Base-by-base conservation (phyloP, 2,113 vertebrate genomes). In the Antennarius striatus region DNA sequence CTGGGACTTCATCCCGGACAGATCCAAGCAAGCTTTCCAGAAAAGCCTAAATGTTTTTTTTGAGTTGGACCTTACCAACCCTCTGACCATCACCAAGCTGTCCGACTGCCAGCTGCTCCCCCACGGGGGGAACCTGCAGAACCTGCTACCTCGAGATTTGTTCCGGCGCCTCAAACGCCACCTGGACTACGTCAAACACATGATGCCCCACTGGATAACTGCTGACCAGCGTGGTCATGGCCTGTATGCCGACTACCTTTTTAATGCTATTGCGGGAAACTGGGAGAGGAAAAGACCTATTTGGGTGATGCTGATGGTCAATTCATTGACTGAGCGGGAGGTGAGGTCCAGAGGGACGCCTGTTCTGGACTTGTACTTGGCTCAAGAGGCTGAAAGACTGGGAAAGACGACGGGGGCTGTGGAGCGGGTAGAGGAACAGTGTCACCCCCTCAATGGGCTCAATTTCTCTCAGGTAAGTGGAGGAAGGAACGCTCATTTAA, bases 281-380 rank as follows among this genome's bases (percentile, higher is more conserved):
- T 99, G 98, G 98, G 98, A 99, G 78, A 94, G 98, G 83, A 99
- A 99, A 87, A 92, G 97, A 77, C 98, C 98, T 0, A 96, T 99
- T 40, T 99, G 98, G 98, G 96, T 99, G 86, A 98, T 99, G 97
- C 94, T 99, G 50, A 98, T 99, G 97, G 96, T 99, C 70, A 99
- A 99, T 91, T 99, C 97, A 0, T 89, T 99, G 85, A 99, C 98
- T 0, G 98, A 99, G 90, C 95, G 95, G 0, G 98, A 99, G 14
- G 94, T 99, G n/a, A 91, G 96, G 62, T 95, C 95, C 53, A 86
- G 97, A 0, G 97, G 98, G 0, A 96, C 95, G 40, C 97, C 98
- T 0, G 96, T 99, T 62, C 92, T 99, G 0, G 98, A 99, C 84
- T 93, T 99, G 63, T 97, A 94, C 90, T 91, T 99, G 53, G 97